These are phyloP conservation scores for Pavo muticus DNA, from an alignment of 2,113 vertebrate species.

Conservation along the genomic window DNA sequence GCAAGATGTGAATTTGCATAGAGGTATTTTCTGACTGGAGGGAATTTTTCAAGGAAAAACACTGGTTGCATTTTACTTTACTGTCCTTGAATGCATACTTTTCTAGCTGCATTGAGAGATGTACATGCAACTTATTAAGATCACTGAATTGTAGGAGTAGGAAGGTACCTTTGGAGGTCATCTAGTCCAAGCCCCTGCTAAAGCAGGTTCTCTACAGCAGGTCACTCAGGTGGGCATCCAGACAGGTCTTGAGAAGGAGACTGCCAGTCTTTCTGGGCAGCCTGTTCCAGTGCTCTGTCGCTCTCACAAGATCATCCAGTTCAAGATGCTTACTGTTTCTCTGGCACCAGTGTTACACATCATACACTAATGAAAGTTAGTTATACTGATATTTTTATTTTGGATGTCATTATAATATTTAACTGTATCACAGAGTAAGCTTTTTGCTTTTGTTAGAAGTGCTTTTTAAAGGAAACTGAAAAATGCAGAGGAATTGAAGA, in stretches of 20 bases:
- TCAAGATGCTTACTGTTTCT: neutral
- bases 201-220: too few species aligned
- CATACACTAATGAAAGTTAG: neutral
- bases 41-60: too few species aligned
- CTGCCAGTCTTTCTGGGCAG: too few species aligned
- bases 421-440: neutral
- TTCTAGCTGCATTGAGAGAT: neutral
- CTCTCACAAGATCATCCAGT: neutral
- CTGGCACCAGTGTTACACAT: neutral
- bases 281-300: too few species aligned
- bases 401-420: neutral
- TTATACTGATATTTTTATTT: neutral
- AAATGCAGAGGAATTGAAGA: neutral
- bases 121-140: neutral
- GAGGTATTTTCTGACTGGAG: too few species aligned
- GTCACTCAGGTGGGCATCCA: too few species aligned
- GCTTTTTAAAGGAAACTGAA: neutral
- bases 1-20: too few species aligned
- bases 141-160: too few species aligned
- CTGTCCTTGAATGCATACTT: neutral
- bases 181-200: too few species aligned
- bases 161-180: too few species aligned
- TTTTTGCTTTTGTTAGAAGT: neutral
- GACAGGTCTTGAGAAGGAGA: too few species aligned
- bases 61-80: neutral